Evolutionary conservation across 1,140 invertebrate species (phyloP).

Genomic region (Elymnias hypermnestra): DNA sequence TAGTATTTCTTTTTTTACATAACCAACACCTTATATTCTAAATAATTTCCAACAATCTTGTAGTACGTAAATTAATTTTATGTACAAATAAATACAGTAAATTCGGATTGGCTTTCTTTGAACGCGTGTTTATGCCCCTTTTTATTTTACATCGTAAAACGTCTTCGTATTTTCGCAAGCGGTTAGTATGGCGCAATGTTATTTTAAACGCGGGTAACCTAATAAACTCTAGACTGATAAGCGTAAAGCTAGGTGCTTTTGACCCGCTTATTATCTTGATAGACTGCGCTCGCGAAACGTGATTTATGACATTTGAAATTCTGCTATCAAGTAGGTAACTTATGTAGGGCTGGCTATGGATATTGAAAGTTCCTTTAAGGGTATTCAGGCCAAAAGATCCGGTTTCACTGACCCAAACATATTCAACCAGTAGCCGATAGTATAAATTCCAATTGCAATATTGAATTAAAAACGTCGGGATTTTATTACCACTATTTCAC

Average conservation of each 20-base stretch:
- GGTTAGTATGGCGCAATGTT: slow-evolving; percentile 8
- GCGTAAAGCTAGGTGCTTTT: slow-evolving; percentile 43
- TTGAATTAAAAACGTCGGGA: slow-evolving; percentile 16
- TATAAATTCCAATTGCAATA: slow-evolving; percentile 24
- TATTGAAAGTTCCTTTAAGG: slow-evolving; percentile 52
- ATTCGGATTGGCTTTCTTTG: slow-evolving; percentile 9
- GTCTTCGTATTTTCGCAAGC: slow-evolving; percentile 23
- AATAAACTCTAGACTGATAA: slow-evolving; percentile 40
- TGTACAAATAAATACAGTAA: neutral
- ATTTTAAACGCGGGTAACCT: slow-evolving; percentile 32
- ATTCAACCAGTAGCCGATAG: slow-evolving; percentile 11
- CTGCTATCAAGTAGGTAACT: slow-evolving; percentile 26
- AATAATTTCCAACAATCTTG: too few species aligned
- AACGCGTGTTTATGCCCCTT: slow-evolving; percentile 15
- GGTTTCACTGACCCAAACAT: slow-evolving; percentile 48
- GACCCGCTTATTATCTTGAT: slow-evolving; percentile 48
- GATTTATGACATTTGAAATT: slow-evolving; percentile 45
- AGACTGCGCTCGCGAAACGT: slow-evolving; percentile 37
- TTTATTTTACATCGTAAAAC: slow-evolving; percentile 27
- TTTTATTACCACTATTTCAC: slow-evolving; percentile 19
- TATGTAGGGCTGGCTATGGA: slow-evolving; percentile 31
- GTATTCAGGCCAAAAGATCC: slow-evolving; percentile 55
- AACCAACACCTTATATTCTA: too few species aligned
- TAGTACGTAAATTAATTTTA: too few species aligned
- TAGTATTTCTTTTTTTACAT: too few species aligned